Base-by-base conservation (phyloP, 2,113 vertebrate genomes). In the Athene cunicularia region DNA sequence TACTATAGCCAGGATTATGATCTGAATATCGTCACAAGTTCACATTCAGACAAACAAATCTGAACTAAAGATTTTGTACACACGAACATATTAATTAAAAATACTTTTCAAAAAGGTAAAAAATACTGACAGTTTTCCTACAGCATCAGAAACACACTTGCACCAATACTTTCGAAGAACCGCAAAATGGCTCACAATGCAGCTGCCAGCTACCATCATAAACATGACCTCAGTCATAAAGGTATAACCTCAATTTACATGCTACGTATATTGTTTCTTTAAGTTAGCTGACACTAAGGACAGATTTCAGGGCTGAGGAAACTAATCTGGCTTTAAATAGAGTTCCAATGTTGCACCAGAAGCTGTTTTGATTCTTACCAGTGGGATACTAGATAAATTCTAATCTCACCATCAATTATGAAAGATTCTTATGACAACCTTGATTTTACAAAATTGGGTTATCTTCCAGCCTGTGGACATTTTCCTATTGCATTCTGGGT, bases 361-460 rank as follows among this genome's bases (percentile, higher is more conserved):
- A 93, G 58, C 68, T 41, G 73, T 80, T 95, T 64, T 81, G 70
- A 90, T 93, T 91, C 85, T 95, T 75, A 79, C 67, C 39, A 66
- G 23, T 4, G 20, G n/a, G 60, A 85, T 28, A 27, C 47, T 64
- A 83, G 82, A 56, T 52, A 95, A 92, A 14, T 71, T 84, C 79
- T 85, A 95, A 94, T 96, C 84, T 90, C 63, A 11, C 45, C 43
- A 96, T 82, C 23, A 91, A 45, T 86, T 76, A 52, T 5, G 21
- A 91, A 94, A 95, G 62, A 83, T 64, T 95, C 77, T 90, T 94
- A 94, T 72, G 88, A 95, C 86, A 96, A 93, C 76, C 89, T 67
- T 97, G 88, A 97, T 96, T 98, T 97, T 85, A 93, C 37, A 89
- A 96, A 97, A 98, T 93, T 92, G 95, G 95, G 87, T 96, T 96